Percentiles rank a stretch among this genome's conserved stretches.
phyloP scores from a whole-genome alignment of 1,140 invertebrate species.

The Oedothorax gibbosus region DNA sequence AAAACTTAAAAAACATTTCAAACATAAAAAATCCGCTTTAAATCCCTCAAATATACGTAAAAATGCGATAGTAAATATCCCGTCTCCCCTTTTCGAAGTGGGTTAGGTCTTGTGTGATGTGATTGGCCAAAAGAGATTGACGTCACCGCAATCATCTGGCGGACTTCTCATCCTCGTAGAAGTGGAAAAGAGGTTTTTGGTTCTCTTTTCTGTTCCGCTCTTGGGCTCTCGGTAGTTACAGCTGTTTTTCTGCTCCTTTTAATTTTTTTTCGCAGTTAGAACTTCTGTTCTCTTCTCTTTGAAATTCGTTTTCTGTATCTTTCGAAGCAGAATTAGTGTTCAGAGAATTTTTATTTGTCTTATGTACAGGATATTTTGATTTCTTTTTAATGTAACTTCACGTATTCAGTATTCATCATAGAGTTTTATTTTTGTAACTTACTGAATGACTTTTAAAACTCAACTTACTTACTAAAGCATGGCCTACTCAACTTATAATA shows the following conservation, averaged over 20 bases:
- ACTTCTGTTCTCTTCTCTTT: background rate
- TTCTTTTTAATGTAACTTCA: too few species aligned
- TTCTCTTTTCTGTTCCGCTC: background rate
- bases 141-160: conserved; percentile 56
- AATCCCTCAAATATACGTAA: too few species aligned
- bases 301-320: background rate
- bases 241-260: background rate
- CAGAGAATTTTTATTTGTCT: too few species aligned
- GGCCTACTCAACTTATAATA: too few species aligned
- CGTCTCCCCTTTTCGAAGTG: conserved; percentile 35
- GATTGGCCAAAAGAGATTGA: conserved; percentile 52
- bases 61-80: too few species aligned
- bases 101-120: conserved; percentile 38
- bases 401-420: too few species aligned
- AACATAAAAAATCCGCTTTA: too few species aligned
- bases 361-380: too few species aligned
- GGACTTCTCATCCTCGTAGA: conserved; percentile 14
- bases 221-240: background rate
- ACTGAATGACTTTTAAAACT: too few species aligned
- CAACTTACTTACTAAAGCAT: too few species aligned
- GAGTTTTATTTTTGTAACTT: too few species aligned
- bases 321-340: background rate
- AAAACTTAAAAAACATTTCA: too few species aligned
- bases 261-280: background rate
- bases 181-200: background rate